Evolutionary conservation across 2,113 vertebrate genomes (phyloP).

Genomic region (Oryzias melastigma): DNA sequence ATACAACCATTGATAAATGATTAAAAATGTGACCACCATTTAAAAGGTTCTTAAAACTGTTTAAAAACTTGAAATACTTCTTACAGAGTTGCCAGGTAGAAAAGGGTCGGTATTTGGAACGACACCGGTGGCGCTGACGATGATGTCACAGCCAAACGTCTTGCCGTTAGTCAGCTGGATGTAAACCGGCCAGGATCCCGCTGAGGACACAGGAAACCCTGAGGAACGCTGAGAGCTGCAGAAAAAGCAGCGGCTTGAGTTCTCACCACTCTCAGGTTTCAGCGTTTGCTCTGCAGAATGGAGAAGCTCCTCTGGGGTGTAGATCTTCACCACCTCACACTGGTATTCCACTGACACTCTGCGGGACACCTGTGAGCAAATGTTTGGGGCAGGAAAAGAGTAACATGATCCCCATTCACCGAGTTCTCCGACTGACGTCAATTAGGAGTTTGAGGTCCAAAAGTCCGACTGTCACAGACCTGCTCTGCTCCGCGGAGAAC

Average conservation of each 20-base stretch:
- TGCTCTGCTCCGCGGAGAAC: slow-evolving; percentile 83
- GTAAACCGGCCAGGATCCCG: slow-evolving; percentile 88
- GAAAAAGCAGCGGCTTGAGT: slow-evolving; percentile 14
- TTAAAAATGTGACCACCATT: no score
- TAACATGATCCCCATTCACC: background rate
- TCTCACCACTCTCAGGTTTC: slow-evolving; percentile 59
- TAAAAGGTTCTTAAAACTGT: no score
- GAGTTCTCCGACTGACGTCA: no score
- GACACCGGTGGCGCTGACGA: slow-evolving; percentile 95
- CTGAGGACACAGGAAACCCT: slow-evolving; percentile 20
- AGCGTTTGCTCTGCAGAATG: slow-evolving; percentile 54
- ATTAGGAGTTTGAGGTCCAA: no score
- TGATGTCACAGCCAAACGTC: slow-evolving; percentile 89
- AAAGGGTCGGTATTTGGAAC: slow-evolving; percentile 86
- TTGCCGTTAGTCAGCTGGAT: slow-evolving; percentile 87
- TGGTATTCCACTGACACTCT: slow-evolving; percentile 85
- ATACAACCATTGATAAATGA: no score
- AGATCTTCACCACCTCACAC: slow-evolving; percentile 87
- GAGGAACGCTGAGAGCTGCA: background rate
- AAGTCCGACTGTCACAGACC: slow-evolving; percentile 59
- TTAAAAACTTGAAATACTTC: slow-evolving; percentile 28
- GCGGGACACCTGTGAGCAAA: slow-evolving; percentile 76
- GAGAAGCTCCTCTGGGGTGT: slow-evolving; percentile 79
- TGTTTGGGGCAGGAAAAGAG: background rate
- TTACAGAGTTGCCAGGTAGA: slow-evolving; percentile 86